Evolutionary conservation across 2,113 vertebrate species (phyloP).

Genomic region (Chelonoidis abingdonii): DNA sequence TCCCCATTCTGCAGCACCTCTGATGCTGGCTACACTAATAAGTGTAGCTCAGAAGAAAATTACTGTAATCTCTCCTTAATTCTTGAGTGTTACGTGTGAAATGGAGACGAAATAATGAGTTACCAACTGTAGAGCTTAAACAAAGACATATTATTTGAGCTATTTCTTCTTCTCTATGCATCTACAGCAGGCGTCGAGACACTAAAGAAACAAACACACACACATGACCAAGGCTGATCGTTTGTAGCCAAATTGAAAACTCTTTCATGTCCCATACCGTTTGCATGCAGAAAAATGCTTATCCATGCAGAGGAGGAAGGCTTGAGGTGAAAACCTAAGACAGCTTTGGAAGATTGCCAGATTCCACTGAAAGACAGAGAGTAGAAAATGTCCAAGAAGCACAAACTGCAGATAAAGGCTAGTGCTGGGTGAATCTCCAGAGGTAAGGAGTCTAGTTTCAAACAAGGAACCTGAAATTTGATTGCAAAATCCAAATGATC

Average conservation of each 20-base stretch:
- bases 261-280: neutral
- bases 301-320: constrained; percentile 20
- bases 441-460: neutral
- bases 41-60: constrained; percentile 64
- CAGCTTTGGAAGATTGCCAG: neutral
- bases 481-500: neutral
- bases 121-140: constrained; percentile 62
- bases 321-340: constrained; percentile 41
- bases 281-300: neutral
- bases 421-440: neutral
- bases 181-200: constrained; percentile 1
- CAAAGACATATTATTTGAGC: constrained; percentile 26
- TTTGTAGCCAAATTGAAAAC: neutral
- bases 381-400: neutral
- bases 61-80: constrained; percentile 71
- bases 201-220: constrained; percentile 16
- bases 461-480: neutral
- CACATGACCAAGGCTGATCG: neutral
- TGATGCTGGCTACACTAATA: constrained; percentile 23
- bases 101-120: constrained; percentile 65
- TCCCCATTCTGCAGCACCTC: neutral
- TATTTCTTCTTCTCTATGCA: constrained; percentile 31
- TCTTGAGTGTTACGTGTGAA: constrained; percentile 48
- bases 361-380: neutral
- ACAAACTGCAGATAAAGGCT: neutral